phyloP scores from a whole-genome alignment of 2,113 vertebrate species.

The Chaetodon trifascialis region DNA sequence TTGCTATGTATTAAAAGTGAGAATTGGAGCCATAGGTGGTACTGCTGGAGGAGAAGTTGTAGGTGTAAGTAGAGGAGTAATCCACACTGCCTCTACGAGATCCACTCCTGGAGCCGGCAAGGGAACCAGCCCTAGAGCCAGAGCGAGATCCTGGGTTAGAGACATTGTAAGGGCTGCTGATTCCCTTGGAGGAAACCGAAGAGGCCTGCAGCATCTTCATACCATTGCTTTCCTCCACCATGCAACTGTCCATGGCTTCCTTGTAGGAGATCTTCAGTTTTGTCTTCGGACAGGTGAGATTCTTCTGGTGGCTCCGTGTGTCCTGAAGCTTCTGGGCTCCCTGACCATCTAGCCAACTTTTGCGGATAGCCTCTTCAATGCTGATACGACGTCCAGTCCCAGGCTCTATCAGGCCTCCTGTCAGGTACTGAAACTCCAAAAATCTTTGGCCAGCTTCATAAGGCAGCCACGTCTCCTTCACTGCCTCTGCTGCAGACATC shows the following conservation, averaged over 20 bases:
- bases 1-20: slow-evolving; percentile 54
- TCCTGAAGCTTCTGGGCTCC: slow-evolving; percentile 94
- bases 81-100: slow-evolving; percentile 96
- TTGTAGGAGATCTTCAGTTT: slow-evolving; percentile 99
- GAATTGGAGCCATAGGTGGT: slow-evolving; percentile 77
- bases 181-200: slow-evolving; percentile 94
- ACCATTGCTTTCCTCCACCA: slow-evolving; percentile 96
- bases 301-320: slow-evolving; percentile 88
- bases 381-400: slow-evolving; percentile 86
- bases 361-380: slow-evolving; percentile 93
- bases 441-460: slow-evolving; percentile 97
- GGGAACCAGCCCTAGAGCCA: slow-evolving; percentile 87
- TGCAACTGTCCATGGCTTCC: slow-evolving; percentile 94
- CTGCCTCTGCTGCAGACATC: slow-evolving; percentile 95
- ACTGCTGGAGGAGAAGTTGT: slow-evolving; percentile 67
- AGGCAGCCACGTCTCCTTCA: slow-evolving; percentile 96
- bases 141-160: slow-evolving; percentile 92
- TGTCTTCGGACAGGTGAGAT: slow-evolving; percentile 97
- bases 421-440: slow-evolving; percentile 96
- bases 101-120: slow-evolving; percentile 85
- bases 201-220: slow-evolving; percentile 95
- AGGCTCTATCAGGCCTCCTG: slow-evolving; percentile 94
- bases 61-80: slow-evolving; percentile 85
- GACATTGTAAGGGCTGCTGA: slow-evolving; percentile 97
- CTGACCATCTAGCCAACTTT: slow-evolving; percentile 90